phyloP scores from a whole-genome alignment of 2,888 invertebrate species.

The Aphrophora alni region DNA sequence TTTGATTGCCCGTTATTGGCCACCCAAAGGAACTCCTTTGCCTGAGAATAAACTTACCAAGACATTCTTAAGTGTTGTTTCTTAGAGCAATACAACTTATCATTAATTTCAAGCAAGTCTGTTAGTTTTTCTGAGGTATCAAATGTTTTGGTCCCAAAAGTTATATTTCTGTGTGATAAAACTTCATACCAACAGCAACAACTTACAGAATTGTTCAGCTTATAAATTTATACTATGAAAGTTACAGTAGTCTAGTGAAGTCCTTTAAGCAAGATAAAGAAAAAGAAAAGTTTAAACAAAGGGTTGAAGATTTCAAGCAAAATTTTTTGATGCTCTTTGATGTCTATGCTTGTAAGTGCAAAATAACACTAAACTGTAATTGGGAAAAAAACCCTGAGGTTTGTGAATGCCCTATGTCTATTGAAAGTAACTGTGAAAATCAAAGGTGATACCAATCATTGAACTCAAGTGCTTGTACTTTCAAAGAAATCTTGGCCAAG shows the following conservation, averaged over 20 bases:
- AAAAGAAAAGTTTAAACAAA: constrained; percentile 29
- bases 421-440: background rate
- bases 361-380: no score
- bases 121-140: constrained; percentile 21
- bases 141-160: constrained; percentile 4
- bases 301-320: constrained; percentile 21
- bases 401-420: constrained; percentile 13
- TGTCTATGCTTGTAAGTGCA: no score
- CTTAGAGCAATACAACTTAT: constrained; percentile 14
- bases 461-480: constrained; percentile 21
- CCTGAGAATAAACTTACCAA: constrained; percentile 17
- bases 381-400: no score
- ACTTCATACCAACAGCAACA: constrained; percentile 21
- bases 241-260: constrained; percentile 20
- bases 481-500: constrained; percentile 15
- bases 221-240: constrained; percentile 27
- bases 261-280: constrained; percentile 22
- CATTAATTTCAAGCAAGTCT: constrained; percentile 2
- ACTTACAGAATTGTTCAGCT: constrained; percentile 17
- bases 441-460: constrained; percentile 19
- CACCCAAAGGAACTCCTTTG: constrained; percentile 23
- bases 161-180: constrained; percentile 24
- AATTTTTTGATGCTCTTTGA: constrained; percentile 17
- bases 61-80: no score
- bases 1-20: no score